Base-by-base conservation (phyloP, 2,797 vertebrate species). In the Sebastes baramenuke region DNA sequence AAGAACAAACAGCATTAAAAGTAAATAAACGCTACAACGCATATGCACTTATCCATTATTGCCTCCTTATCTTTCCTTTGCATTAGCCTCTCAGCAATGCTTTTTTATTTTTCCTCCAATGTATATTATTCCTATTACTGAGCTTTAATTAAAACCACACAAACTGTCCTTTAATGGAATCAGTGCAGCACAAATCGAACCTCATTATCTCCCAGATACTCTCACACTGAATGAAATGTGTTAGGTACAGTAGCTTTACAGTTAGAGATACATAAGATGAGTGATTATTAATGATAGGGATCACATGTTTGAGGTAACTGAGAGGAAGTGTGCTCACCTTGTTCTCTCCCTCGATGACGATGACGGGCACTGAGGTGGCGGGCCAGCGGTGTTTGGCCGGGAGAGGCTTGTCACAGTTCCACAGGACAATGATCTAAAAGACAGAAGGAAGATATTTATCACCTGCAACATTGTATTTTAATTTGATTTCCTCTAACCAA, bases 351-450 rank as follows among this genome's bases (percentile, higher is more conserved):
- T 99, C 98, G 38, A 99, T 99, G 88, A 99, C 98, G 46, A 98
- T 95, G 91, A 99, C 96, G 82, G 98, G 97, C 91, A 99, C 97
- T 14, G 97, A 93, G 88, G 97, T 98, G 93, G 96, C 95, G 49
- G 98, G 98, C 98, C 98, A 99, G 94, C 97, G 97, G 93, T 99
- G 98, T 93, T 99, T 98, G 80, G 97, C 96, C 36, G 98, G 98
- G 4, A 99, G 96, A 84, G 98, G 97, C 90, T 99, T 99, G 96
- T 99, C 98, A 94, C 98, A 98, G 95, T 99, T 99, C 98, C 98
- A 99, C 91, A 99, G 95, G 89, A 99, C 97, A 25, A 99, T 98
- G 89, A 99, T 98, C 88, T 93, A 73, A 60, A 72, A 88, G 18
- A 72, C 6, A 55, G 29, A 72, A 77, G 12, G 61, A 78, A 55